Conservation (phyloP, 1,140 invertebrate genomes). For the Ruditapes philippinarum region DNA sequence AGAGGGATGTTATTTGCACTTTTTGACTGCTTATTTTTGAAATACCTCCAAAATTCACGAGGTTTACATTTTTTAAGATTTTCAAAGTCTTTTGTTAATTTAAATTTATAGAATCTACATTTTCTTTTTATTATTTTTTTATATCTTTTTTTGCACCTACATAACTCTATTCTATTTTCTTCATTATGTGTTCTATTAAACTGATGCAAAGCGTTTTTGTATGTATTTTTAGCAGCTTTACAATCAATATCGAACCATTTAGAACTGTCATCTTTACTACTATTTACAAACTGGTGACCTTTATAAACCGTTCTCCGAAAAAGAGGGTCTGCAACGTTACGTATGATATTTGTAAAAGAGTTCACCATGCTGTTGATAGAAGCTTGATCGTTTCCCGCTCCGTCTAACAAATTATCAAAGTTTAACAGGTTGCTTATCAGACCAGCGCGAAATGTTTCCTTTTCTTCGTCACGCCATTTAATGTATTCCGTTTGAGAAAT, state of each 20-base stretch:
- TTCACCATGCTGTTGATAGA: background rate
- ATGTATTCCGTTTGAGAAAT: background rate
- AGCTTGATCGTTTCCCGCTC: background rate
- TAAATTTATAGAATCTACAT: background rate
- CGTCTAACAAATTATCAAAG: background rate
- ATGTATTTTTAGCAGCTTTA: background rate
- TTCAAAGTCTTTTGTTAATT: background rate
- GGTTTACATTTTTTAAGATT: background rate
- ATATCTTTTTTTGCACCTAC: background rate
- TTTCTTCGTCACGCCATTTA: background rate
- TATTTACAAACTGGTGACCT: background rate
- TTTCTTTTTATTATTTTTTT: background rate
- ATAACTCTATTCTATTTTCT: background rate
- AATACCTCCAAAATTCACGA: background rate
- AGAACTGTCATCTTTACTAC: background rate
- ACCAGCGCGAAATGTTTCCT: background rate
- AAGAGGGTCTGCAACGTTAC: background rate
- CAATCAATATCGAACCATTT: constrained; percentile 2
- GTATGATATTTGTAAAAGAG: background rate
- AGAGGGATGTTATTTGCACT: background rate
- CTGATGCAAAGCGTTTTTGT: background rate
- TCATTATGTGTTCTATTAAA: background rate
- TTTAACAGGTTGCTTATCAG: background rate
- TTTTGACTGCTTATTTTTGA: background rate
- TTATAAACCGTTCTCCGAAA: background rate